phyloP scores from a whole-genome alignment of 37 sponge, comb jelly and placozoan species.

The Diacarnus erythraeanus region DNA sequence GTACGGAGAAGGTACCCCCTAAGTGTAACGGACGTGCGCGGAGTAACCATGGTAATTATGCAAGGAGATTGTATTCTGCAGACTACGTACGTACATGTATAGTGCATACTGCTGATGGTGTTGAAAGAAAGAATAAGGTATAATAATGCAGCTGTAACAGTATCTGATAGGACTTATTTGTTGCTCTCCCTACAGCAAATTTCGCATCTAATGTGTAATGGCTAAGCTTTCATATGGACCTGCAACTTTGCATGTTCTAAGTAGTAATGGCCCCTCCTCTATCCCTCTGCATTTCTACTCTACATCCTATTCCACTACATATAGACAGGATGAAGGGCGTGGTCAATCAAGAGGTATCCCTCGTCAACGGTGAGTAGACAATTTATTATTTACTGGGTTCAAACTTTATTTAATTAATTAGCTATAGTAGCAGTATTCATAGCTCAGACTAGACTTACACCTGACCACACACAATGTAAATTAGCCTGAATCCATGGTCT shows the following conservation, averaged over 20 bases:
- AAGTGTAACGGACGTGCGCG: conserved; percentile 9
- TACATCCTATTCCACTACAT: conserved; percentile 79
- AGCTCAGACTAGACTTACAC: no score
- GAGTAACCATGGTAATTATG: background rate
- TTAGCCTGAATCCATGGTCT: no score
- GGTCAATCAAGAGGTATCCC: background rate
- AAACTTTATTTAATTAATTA: no score
- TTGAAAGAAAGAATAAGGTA: background rate
- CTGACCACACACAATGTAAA: no score
- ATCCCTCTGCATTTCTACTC: conserved; percentile 82
- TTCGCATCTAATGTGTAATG: background rate
- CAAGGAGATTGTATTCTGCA: background rate
- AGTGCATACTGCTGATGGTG: background rate
- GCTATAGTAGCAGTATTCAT: no score
- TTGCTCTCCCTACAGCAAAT: background rate
- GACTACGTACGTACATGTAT: background rate
- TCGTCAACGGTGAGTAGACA: background rate
- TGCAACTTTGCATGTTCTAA: conserved; percentile 55
- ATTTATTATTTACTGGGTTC: no score
- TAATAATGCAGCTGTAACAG: background rate
- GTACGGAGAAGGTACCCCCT: background rate
- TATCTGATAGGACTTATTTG: no score
- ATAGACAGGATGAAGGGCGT: conserved; percentile 25
- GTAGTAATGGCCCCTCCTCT: conserved; percentile 65
- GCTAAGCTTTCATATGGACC: conserved; percentile 56